These are phyloP conservation scores for Achroia grisella DNA, from an alignment of 1,140 invertebrate species.

Conservation along the genomic window DNA sequence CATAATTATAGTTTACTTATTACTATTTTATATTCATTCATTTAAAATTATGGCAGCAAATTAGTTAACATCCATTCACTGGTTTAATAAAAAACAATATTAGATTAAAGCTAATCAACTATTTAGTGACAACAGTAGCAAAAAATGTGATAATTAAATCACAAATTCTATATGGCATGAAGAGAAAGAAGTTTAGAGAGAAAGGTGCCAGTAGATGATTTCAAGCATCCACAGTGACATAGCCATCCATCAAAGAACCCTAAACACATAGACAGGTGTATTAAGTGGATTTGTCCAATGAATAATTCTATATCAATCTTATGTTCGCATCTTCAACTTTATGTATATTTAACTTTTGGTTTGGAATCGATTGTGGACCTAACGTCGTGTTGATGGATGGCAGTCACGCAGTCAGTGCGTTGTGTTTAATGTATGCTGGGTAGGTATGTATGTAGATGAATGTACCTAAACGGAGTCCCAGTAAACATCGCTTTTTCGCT, in stretches of 20 bases:
- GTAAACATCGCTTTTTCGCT: too few species aligned
- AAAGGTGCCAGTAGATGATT: constrained; percentile 48
- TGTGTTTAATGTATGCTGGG: constrained; percentile 13
- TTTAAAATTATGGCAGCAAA: not conserved
- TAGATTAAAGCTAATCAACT: constrained; percentile 59
- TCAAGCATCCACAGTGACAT: constrained; percentile 37
- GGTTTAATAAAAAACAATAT: constrained; percentile 32
- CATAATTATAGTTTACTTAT: too few species aligned
- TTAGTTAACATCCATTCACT: constrained; percentile 36
- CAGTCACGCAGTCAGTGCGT: constrained; percentile 18
- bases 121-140: constrained; percentile 66
- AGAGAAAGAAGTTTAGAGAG: constrained; percentile 48
- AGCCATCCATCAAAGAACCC: constrained; percentile 31
- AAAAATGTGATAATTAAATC: constrained; percentile 54
- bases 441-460: too few species aligned
- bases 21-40: too few species aligned
- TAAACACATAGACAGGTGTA: not conserved
- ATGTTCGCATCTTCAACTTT: not conserved
- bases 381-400: constrained; percentile 13
- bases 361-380: too few species aligned
- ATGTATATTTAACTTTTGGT: too few species aligned
- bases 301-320: not conserved
- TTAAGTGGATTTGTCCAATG: not conserved
- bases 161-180: constrained; percentile 45
- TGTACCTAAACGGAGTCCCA: too few species aligned